Percentiles rank a stretch among this genome's conserved stretches.
These are phyloP conservation scores for Pentalonia nigronervosa DNA, from an alignment of 1,140 invertebrate genomes.

Conservation along the genomic window DNA sequence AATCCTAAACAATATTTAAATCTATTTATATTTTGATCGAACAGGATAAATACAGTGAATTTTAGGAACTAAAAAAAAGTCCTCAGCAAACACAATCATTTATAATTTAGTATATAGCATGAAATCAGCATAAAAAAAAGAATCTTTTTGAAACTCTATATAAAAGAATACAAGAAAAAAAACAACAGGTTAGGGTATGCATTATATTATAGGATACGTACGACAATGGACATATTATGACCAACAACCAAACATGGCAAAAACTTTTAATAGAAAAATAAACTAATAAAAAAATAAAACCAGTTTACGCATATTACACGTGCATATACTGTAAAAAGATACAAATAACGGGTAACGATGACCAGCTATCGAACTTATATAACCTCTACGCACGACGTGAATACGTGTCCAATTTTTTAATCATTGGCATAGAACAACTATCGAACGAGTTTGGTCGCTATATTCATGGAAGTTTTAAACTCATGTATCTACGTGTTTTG, in stretches of 20 bases:
- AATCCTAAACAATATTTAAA: too few relatives aligned
- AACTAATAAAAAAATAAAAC: neutral
- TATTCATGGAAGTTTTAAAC: neutral
- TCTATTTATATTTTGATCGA: too few relatives aligned
- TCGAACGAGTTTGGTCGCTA: neutral
- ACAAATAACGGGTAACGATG: neutral
- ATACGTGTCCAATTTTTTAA: slow-evolving; percentile 30
- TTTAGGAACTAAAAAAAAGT: neutral
- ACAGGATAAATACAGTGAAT: neutral
- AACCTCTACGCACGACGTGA: neutral
- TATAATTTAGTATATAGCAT: neutral
- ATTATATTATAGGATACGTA: neutral
- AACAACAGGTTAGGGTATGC: neutral
- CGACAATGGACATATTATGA: neutral
- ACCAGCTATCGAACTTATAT: neutral
- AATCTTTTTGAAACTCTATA: neutral
- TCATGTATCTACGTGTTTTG: neutral
- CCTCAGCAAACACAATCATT: neutral
- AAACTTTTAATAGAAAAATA: neutral
- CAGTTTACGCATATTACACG: neutral
- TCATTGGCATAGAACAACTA: neutral
- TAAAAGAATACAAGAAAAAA: too few relatives aligned
- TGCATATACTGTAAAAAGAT: neutral
- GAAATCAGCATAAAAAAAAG: neutral
- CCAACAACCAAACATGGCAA: neutral